phyloP scores from a whole-genome alignment of 2,797 vertebrate species.

The Bufotes viridis region DNA sequence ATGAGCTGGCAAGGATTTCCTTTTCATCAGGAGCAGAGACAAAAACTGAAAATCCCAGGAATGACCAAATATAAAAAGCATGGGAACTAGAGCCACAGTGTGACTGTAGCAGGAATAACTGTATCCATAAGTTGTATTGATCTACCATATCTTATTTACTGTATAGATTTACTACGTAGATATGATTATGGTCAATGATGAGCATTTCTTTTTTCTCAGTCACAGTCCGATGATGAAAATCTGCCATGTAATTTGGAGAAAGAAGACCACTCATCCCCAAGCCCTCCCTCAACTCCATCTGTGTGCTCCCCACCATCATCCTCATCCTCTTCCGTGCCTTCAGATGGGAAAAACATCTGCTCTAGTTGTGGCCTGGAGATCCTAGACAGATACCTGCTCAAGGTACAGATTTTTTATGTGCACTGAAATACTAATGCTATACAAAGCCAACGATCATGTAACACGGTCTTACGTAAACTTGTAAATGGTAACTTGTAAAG shows the following conservation, averaged over 20 bases:
- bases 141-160: not conserved
- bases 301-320: slow-evolving; percentile 91
- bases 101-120: not conserved
- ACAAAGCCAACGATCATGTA: not conserved
- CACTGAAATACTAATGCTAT: not conserved
- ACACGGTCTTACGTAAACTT: not conserved
- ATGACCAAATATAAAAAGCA: no score
- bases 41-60: no score
- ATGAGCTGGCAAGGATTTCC: no score
- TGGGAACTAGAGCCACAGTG: no score
- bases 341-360: slow-evolving; percentile 91
- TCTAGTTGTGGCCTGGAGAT: slow-evolving; percentile 95
- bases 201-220: slow-evolving; percentile 71
- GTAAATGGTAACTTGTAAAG: not conserved
- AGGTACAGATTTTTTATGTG: slow-evolving; percentile 75
- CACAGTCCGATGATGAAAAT: slow-evolving; percentile 90
- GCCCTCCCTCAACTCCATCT: slow-evolving; percentile 90
- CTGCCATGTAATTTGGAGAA: slow-evolving; percentile 87
- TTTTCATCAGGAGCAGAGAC: no score
- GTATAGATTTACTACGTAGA: not conserved
- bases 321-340: slow-evolving; percentile 85
- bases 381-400: slow-evolving; percentile 89
- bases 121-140: not conserved
- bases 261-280: slow-evolving; percentile 87
- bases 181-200: not conserved